phyloP scores from a whole-genome alignment of 2,797 vertebrate genomes.

The Iguana delicatissima region DNA sequence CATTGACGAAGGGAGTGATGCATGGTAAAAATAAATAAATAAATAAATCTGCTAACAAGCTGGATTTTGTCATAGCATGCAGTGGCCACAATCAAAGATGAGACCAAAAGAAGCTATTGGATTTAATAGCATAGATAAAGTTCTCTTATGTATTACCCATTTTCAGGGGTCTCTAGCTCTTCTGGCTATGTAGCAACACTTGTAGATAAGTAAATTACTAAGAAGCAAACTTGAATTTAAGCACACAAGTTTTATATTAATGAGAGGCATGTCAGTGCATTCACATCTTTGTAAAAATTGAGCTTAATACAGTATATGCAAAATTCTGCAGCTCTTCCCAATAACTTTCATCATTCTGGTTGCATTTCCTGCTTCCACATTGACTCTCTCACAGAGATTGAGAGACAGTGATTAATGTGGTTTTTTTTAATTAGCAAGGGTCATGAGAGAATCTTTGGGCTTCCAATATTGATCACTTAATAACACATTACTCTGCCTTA shows the following conservation, averaged over 20 bases:
- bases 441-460: not conserved
- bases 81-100: not conserved
- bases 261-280: not conserved
- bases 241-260: not conserved
- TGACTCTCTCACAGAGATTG: not conserved
- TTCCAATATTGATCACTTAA: not conserved
- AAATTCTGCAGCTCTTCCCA: constrained; percentile 31
- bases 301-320: constrained; percentile 33
- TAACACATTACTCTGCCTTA: not conserved
- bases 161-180: not conserved
- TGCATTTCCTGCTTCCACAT: constrained; percentile 23
- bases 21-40: not conserved
- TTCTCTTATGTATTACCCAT: not conserved
- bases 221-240: not conserved
- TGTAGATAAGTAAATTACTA: not conserved
- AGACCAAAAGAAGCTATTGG: not conserved
- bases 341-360: constrained; percentile 16
- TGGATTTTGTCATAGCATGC: fast-evolving
- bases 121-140: not conserved
- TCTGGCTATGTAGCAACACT: not conserved
- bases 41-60: not conserved
- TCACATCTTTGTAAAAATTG: not conserved
- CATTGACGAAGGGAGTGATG: not conserved
- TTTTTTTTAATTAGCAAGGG: constrained; percentile 28
- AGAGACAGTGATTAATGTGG: constrained; percentile 9